Evolutionary conservation across 2,113 vertebrate genomes (phyloP).

Genomic region (Egretta garzetta): DNA sequence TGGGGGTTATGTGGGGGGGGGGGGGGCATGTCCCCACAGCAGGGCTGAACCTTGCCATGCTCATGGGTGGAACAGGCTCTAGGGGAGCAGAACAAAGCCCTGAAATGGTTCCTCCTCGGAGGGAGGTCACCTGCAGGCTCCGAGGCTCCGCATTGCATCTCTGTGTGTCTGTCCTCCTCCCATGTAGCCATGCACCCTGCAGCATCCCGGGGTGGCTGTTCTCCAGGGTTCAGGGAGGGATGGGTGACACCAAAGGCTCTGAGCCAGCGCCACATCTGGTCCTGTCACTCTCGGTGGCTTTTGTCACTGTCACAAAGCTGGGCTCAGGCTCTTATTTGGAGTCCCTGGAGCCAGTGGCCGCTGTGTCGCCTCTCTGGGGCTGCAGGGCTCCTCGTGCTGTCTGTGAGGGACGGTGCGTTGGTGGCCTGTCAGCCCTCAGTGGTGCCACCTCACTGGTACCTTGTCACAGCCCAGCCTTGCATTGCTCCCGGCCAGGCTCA

Average conservation of each 20-base stretch:
- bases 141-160: rapidly evolving
- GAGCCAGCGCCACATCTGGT: not conserved
- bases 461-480: not conserved
- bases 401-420: not conserved
- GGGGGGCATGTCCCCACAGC: not conserved
- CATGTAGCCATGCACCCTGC: not conserved
- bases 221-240: not conserved
- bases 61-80: not conserved
- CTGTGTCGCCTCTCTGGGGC: not conserved
- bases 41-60: not conserved
- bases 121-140: not conserved
- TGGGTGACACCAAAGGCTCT: not conserved
- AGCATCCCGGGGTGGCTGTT: not conserved
- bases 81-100: not conserved
- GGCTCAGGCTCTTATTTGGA: not conserved
- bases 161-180: not conserved
- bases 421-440: not conserved
- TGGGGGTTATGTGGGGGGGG: not conserved
- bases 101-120: not conserved
- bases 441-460: not conserved
- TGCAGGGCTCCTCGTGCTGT: not conserved
- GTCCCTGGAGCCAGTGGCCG: not conserved
- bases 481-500: rapidly evolving
- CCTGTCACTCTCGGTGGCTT: not conserved
- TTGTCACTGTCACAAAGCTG: not conserved